Evolutionary conservation across 1,140 invertebrate genomes (phyloP).

Genomic region (Rhagoletis zephyria): DNA sequence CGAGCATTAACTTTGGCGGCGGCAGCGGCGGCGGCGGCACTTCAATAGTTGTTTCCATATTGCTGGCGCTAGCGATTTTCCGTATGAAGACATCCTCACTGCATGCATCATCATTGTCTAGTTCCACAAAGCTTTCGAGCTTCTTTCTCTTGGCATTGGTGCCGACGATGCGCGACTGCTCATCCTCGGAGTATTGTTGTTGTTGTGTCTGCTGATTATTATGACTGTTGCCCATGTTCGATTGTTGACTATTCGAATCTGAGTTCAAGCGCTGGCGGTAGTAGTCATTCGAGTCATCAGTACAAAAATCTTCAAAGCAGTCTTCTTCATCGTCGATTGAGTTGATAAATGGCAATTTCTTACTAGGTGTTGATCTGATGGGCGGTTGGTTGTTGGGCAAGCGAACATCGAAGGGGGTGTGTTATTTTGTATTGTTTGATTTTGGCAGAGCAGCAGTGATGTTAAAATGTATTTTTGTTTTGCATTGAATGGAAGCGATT

Average conservation of each 20-base stretch:
- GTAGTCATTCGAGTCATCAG: slow-evolving; percentile 57
- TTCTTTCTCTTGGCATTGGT: slow-evolving; percentile 75
- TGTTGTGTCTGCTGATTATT: slow-evolving; percentile 30
- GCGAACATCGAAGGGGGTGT: neutral
- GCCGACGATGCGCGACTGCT: neutral
- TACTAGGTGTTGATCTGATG: slow-evolving; percentile 53
- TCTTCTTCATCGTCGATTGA: slow-evolving; percentile 53
- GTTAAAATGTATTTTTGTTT: slow-evolving; percentile 4
- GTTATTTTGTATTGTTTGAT: slow-evolving; percentile 29
- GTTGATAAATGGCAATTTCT: slow-evolving; percentile 55
- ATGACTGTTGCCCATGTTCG: neutral
- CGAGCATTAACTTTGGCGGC: neutral
- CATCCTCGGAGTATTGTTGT: neutral
- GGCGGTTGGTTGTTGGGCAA: neutral
- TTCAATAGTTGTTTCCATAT: slow-evolving; percentile 18
- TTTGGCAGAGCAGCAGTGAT: neutral
- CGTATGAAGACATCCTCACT: slow-evolving; percentile 72
- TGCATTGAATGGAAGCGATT: slow-evolving; percentile 33
- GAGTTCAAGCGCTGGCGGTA: slow-evolving; percentile 40
- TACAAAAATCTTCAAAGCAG: slow-evolving; percentile 55
- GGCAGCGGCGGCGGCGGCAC: neutral
- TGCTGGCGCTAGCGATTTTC: slow-evolving; percentile 65
- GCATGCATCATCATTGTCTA: slow-evolving; percentile 81
- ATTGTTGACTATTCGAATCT: slow-evolving; percentile 22
- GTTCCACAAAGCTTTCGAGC: slow-evolving; percentile 77